Conservation (phyloP, 2,888 invertebrate species). For the Dynastes hyllus region DNA sequence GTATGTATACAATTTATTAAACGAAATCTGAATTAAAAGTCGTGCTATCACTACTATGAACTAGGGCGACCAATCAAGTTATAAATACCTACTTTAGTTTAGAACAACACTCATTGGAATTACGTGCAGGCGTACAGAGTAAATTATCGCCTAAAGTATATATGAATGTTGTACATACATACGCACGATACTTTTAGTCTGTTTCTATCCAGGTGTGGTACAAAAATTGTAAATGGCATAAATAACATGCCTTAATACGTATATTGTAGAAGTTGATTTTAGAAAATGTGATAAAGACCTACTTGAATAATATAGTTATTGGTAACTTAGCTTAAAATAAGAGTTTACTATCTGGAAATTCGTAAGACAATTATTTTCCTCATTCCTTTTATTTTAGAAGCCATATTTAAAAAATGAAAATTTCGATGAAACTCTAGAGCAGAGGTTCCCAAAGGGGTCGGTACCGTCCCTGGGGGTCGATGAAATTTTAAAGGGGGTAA, state of each 20-base stretch:
- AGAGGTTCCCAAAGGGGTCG: no score
- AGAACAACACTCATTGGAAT: neutral
- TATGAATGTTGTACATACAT: neutral
- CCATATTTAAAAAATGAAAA: no score
- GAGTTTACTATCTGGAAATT: no score
- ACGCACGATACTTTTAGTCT: neutral
- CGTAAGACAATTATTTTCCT: no score
- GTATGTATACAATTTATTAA: neutral
- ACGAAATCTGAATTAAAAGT: neutral
- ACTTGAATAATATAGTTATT: no score
- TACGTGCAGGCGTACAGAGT: neutral
- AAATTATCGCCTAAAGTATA: neutral
- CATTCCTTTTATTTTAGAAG: no score
- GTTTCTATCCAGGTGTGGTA: neutral
- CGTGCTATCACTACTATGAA: neutral
- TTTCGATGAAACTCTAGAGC: no score
- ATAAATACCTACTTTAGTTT: slow-evolving; percentile 5
- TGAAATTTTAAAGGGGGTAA: no score
- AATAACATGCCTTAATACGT: neutral
- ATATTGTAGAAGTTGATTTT: no score
- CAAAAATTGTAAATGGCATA: neutral
- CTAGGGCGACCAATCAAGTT: slow-evolving; percentile 1
- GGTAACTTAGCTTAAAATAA: no score
- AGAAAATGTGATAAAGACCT: no score
- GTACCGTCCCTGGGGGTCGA: no score